Evolutionary conservation across 2,888 invertebrate genomes (phyloP).

Genomic region (Tetragnatha montana): DNA sequence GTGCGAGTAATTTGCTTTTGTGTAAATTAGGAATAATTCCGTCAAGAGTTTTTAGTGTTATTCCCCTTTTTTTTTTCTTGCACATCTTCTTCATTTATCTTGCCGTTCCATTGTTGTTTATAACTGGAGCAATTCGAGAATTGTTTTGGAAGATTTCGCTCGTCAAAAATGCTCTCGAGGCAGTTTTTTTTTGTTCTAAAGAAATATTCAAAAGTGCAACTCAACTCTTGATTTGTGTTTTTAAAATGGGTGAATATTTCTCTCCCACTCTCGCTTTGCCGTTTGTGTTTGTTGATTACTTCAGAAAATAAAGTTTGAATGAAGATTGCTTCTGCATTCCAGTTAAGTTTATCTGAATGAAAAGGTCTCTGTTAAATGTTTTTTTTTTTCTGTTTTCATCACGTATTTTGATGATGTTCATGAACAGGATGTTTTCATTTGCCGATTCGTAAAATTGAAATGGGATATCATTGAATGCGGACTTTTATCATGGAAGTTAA

Average conservation of each 20-base stretch:
- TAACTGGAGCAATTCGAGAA: conserved; percentile 41
- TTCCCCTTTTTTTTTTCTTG: conserved; percentile 3
- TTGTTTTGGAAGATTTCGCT: conserved; percentile 47
- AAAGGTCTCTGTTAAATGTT: too few species aligned
- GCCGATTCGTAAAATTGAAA: too few species aligned
- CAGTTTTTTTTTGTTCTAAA: conserved; percentile 21
- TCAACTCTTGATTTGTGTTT: conserved; percentile 6
- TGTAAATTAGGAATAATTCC: conserved; percentile 61
- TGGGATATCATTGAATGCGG: too few species aligned
- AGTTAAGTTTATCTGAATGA: too few species aligned
- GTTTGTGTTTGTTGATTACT: neutral
- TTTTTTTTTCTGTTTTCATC: too few species aligned
- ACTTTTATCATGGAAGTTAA: too few species aligned
- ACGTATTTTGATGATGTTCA: too few species aligned
- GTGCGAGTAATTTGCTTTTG: conserved; percentile 42
- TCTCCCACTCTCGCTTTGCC: neutral
- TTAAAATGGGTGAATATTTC: conserved; percentile 32
- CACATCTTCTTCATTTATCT: conserved; percentile 7
- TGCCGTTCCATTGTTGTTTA: conserved; percentile 28
- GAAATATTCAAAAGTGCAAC: conserved; percentile 2
- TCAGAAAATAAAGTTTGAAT: neutral
- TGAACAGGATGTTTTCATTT: too few species aligned
- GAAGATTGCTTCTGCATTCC: neutral
- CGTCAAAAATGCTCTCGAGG: neutral
- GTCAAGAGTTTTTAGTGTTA: conserved; percentile 17